Percentiles rank a stretch among this genome's conserved stretches.
Conservation (phyloP, 1,140 invertebrate genomes). For the Diplogasteroides magnus region DNA sequence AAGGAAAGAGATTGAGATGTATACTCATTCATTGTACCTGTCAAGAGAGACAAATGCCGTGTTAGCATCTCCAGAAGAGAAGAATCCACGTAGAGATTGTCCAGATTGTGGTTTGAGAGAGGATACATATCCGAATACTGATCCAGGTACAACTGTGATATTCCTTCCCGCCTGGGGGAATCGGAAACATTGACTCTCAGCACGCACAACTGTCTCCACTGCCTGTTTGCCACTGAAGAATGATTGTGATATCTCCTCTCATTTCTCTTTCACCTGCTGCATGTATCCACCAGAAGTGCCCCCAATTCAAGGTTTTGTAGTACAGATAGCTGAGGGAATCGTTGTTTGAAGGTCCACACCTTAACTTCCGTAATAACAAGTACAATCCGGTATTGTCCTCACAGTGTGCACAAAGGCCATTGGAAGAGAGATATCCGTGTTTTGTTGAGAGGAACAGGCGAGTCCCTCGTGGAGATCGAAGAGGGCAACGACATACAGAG, state of each 20-base stretch:
- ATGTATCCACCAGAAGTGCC: conserved; percentile 45
- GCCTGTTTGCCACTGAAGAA: conserved; percentile 29
- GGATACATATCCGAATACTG: conserved; percentile 47
- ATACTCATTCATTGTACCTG: neutral
- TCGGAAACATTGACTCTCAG: conserved; percentile 42
- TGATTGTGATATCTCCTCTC: neutral
- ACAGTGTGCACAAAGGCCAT: conserved; percentile 48
- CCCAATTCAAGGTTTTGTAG: conserved; percentile 46
- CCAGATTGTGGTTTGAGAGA: conserved; percentile 22
- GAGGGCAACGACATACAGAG: conserved; percentile 43
- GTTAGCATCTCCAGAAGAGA: conserved; percentile 30
- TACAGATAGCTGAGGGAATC: conserved; percentile 37
- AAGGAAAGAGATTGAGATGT: neutral
- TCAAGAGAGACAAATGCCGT: conserved; percentile 29
- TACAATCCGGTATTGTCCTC: too few relatives aligned
- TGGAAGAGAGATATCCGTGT: conserved; percentile 40
- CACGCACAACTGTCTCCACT: conserved; percentile 46
- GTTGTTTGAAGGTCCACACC: conserved; percentile 42
- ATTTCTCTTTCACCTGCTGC: conserved; percentile 24
- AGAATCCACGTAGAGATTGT: conserved; percentile 32
- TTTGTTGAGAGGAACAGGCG: conserved; percentile 35
- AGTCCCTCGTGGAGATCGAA: conserved; percentile 48
- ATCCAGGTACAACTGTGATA: conserved; percentile 45
- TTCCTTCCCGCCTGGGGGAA: conserved; percentile 45
- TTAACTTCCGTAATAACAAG: too few relatives aligned